Conservation (phyloP, 1,140 invertebrate genomes). For the Drosophila mayri region DNA sequence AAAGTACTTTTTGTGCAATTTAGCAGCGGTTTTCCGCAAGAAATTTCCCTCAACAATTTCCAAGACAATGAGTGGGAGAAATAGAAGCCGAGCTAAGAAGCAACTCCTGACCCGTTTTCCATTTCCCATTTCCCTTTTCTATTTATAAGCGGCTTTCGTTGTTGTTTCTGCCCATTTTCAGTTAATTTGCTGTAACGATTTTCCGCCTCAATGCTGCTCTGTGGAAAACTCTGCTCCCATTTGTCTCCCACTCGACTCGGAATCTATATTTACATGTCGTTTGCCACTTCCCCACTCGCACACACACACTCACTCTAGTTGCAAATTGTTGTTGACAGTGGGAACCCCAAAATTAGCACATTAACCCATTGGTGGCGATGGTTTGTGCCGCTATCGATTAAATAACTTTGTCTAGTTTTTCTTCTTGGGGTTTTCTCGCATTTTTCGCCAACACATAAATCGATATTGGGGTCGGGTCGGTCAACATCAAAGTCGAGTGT, state of each 20-base stretch:
- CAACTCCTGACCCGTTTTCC: conserved; percentile 72
- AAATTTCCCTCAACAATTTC: conserved; percentile 60
- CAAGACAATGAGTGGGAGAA: conserved; percentile 40
- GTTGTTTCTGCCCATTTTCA: conserved; percentile 56
- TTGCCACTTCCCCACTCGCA: conserved; percentile 30
- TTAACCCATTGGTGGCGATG: conserved; percentile 67
- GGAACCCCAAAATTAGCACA: conserved; percentile 75
- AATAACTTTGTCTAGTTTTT: conserved; percentile 56
- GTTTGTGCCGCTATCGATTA: conserved; percentile 65
- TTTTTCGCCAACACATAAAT: conserved; percentile 42
- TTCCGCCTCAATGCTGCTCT: conserved; percentile 63
- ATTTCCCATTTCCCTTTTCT: conserved; percentile 34
- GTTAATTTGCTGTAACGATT: conserved; percentile 80
- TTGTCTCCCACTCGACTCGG: conserved; percentile 35
- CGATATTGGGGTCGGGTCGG: conserved; percentile 52
- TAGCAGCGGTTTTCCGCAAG: conserved; percentile 51
- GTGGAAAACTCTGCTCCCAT: conserved; percentile 46
- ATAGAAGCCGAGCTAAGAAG: conserved; percentile 24
- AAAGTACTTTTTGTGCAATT: conserved; percentile 35
- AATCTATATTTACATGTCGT: conserved; percentile 50
- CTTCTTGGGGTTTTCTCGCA: conserved; percentile 3
- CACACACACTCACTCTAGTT: conserved; percentile 27
- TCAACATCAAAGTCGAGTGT: conserved; percentile 39
- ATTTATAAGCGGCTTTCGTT: conserved; percentile 66
- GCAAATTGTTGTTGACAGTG: conserved; percentile 53